Evolutionary conservation across 2,888 invertebrate species (phyloP), one percentile per base, ranked within the genome.

Genomic region (Caenorhabditis imperialis): DNA sequence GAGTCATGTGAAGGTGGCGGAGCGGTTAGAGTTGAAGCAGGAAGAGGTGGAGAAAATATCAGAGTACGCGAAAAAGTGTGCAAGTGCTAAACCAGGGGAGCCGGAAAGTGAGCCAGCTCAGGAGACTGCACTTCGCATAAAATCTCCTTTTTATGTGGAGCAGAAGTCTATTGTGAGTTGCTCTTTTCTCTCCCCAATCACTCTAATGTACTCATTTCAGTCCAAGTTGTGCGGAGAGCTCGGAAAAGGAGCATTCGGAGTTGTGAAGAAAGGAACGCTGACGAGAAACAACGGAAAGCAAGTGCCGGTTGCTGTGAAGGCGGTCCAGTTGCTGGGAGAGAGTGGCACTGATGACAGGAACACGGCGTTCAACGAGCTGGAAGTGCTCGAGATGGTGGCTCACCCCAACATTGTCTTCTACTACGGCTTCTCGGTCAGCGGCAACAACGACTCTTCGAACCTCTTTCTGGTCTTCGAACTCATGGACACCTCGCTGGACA

Each of bases 381-480:
- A 78, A 42, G 71, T 78, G 42, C 50, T 81, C 14, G 48, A 57
- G 75, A 65, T 75, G 42, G 40, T 76, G 3, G 47, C 53, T 20
- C 81, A 81, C 27, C 81, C 81, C 42, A 81, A 81, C 54, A 44
- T 78, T 16, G 75, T 73, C 20, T 38, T 48, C 10, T 79, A 79
- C 47, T 71, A 72, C 40, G 81, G 79, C 14, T 78, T 45, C 37
- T 51, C 62, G 8, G n/a, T 75, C 37, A n/a, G 25, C 18, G 38
- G n/a, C 35, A 53, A 48, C 38, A 53, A 62, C 33, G 37, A 45
- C 1, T 20, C 18, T 7, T n/a, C 53, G 18, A 27, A 27, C 12
- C 62, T 75, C 0, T 55, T 51, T 10, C 48, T 82, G 38, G 45
- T 79, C 23, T 79, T 78, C 33, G 82, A 82, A 58, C 42, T 81